phyloP scores from a whole-genome alignment of 1,140 invertebrate species.

The Zaprionus davidi region DNA sequence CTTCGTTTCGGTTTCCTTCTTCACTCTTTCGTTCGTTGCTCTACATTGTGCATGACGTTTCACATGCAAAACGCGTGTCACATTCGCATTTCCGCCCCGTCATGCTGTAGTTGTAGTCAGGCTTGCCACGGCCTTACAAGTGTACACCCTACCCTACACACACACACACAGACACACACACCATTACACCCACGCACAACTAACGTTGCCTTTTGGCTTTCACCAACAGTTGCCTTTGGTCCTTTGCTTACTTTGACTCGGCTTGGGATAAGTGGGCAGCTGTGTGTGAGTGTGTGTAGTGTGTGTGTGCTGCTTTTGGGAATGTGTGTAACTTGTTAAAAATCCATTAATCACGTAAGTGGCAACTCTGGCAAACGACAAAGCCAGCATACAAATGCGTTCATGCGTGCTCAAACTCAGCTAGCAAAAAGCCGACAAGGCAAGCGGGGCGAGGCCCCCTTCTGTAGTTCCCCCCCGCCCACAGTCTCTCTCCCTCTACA shows the following conservation, averaged over 20 bases:
- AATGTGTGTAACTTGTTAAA: conserved; percentile 82
- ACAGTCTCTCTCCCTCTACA: not conserved
- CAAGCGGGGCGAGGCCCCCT: not conserved
- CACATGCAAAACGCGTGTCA: conserved; percentile 83
- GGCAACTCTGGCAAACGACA: conserved; percentile 80
- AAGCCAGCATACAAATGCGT: conserved; percentile 80
- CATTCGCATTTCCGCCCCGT: conserved; percentile 81
- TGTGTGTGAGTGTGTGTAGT: conserved; percentile 43
- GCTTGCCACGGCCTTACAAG: conserved; percentile 14
- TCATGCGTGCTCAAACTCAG: conserved; percentile 73
- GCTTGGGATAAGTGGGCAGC: conserved; percentile 51
- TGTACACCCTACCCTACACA: conserved; percentile 5
- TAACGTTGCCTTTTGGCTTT: conserved; percentile 69
- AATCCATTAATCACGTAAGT: conserved; percentile 84
- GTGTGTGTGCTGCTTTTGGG: conserved; percentile 50
- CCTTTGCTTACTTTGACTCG: conserved; percentile 76
- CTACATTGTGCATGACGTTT: conserved; percentile 77
- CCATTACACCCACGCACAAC: conserved; percentile 4
- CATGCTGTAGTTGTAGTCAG: conserved; percentile 70
- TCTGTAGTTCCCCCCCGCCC: not conserved
- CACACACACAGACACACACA: conserved; percentile 9
- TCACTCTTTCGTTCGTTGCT: not conserved
- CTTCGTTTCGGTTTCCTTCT: conserved; percentile 30
- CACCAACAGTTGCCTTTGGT: conserved; percentile 59
- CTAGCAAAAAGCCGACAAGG: conserved; percentile 60